Conservation (phyloP, 2,888 invertebrate genomes). For the Plagiodera versicolora region DNA sequence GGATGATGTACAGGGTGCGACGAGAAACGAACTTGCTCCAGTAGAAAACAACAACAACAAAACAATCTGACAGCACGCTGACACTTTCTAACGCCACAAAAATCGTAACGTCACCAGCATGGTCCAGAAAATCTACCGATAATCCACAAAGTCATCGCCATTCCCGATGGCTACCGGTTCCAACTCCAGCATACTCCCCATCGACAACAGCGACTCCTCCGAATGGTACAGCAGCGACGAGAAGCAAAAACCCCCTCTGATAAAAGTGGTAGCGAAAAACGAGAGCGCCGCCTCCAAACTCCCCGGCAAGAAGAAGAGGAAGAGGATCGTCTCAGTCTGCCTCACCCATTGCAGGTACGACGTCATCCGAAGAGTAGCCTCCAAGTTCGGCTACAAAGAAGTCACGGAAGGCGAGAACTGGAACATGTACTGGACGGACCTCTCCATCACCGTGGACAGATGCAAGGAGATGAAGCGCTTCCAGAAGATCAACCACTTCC, state of each 20-base stretch:
- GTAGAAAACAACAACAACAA: too few relatives aligned
- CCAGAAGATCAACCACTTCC: conserved; percentile 89
- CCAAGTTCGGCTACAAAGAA: conserved; percentile 73
- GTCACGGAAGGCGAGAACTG: conserved; percentile 80
- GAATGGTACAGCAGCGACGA: conserved; percentile 42
- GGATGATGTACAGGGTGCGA: too few relatives aligned
- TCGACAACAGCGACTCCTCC: conserved; percentile 39
- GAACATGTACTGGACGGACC: conserved; percentile 92
- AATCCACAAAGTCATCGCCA: conserved; percentile 3
- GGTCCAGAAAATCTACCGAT: conserved; percentile 11
- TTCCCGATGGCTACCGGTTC: conserved; percentile 41
- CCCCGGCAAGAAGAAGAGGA: conserved; percentile 34
- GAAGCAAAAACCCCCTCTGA: conserved; percentile 24
- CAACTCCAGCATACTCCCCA: conserved; percentile 35
- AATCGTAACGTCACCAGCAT: conserved; percentile 20
- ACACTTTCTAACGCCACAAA: conserved; percentile 13
- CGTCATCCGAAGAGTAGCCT: conserved; percentile 70
- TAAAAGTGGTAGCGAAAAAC: conserved; percentile 19
- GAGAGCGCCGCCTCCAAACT: conserved; percentile 13
- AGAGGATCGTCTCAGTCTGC: conserved; percentile 61
- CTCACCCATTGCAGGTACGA: conserved; percentile 74
- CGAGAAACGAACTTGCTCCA: too few relatives aligned
- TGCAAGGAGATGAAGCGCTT: conserved; percentile 91
- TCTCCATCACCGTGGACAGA: conserved; percentile 80
- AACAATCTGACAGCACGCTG: conserved; percentile 18